Evolutionary conservation across 2,797 vertebrate genomes (phyloP).

Genomic region (Phrynocephalus guinanensis): DNA sequence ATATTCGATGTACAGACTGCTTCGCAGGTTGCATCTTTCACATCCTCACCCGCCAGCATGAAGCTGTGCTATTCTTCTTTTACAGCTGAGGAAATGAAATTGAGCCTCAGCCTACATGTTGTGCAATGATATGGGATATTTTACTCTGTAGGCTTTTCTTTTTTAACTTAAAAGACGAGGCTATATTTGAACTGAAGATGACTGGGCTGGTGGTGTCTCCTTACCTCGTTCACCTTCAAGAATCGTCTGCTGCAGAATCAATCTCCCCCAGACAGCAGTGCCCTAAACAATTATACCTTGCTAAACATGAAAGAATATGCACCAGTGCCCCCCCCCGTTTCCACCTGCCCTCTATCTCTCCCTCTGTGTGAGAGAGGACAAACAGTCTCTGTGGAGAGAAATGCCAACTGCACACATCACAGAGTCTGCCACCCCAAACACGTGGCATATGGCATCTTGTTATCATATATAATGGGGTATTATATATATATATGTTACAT

Average conservation of each 20-base stretch:
- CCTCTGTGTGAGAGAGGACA: neutral
- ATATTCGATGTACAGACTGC: conserved; percentile 1
- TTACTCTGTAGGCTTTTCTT: neutral
- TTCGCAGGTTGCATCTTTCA: neutral
- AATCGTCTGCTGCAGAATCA: neutral
- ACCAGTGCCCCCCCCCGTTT: neutral
- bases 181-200: neutral
- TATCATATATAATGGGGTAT: too few species aligned
- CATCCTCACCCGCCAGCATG: neutral
- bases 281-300: neutral
- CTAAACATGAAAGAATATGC: neutral
- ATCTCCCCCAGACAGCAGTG: neutral
- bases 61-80: neutral
- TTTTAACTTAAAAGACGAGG: neutral
- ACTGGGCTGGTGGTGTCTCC: too few species aligned
- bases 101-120: neutral
- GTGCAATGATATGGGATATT: neutral
- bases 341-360: neutral
- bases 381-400: neutral
- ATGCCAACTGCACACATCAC: too few species aligned
- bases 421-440: too few species aligned
- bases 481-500: too few species aligned
- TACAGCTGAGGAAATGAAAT: neutral
- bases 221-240: neutral
- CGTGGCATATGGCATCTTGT: too few species aligned